Evolutionary conservation across 1,140 invertebrate genomes (phyloP).

Genomic region (Hypothenemus hampei): DNA sequence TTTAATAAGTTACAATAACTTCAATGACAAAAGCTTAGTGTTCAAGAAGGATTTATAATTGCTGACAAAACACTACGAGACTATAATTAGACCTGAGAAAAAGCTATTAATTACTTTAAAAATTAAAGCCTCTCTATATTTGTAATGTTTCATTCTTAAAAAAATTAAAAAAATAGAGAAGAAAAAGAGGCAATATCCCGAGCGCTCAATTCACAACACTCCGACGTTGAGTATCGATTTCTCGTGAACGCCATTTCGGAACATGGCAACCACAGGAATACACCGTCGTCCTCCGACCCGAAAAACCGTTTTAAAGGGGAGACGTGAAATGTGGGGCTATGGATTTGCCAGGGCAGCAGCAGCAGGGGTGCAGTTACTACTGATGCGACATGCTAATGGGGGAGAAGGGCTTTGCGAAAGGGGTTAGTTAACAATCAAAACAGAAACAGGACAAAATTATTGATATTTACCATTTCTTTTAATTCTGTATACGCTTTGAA

Average conservation of each 20-base stretch:
- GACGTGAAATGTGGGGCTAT: conserved; percentile 17
- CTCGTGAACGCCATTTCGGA: conserved; percentile 23
- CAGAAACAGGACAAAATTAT: conserved; percentile 18
- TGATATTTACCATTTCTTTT: background rate
- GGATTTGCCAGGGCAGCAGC: conserved; percentile 5
- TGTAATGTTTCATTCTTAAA: too few species aligned
- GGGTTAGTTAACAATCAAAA: conserved; percentile 19
- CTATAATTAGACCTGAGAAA: too few species aligned
- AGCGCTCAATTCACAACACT: conserved; percentile 1
- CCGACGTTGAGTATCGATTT: conserved; percentile 24
- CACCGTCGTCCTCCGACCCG: conserved; percentile 16
- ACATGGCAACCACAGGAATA: conserved; percentile 29
- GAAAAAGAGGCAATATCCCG: background rate
- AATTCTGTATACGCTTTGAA: background rate
- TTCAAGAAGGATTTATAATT: too few species aligned
- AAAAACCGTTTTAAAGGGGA: conserved; percentile 18
- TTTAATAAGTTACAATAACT: too few species aligned
- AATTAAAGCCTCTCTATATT: too few species aligned
- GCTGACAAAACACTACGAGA: too few species aligned
- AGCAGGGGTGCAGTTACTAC: conserved; percentile 20
- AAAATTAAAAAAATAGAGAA: too few species aligned
- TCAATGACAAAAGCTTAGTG: too few species aligned
- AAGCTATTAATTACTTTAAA: too few species aligned
- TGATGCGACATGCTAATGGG: conserved; percentile 16
- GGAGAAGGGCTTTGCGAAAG: conserved; percentile 7